Evolutionary conservation across 2,113 vertebrate species (phyloP), one percentile per base, ranked within the genome.

Genomic region (Callipepla californica): DNA sequence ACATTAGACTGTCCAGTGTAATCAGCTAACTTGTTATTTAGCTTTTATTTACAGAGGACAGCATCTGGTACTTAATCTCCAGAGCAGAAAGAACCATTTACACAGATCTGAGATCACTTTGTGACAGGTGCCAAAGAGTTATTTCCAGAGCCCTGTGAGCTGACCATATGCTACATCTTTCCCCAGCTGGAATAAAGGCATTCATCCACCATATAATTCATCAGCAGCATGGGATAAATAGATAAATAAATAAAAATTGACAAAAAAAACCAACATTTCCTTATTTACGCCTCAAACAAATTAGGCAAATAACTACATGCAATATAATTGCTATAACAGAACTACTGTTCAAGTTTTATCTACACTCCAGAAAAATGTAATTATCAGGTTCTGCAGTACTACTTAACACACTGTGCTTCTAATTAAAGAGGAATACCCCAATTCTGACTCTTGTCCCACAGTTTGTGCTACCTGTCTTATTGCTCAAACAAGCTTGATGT

Each of bases 91-190:
- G 76, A 89, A 87, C 72, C 96, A 97, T 97, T 97, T 95, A 91
- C 87, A 81, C 87, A 94, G 95, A 95, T 95, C 90, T 87, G 90
- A 97, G 93, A 96, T 96, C 51, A 59, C 96, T 96, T 96, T 96
- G 91, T 95, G 96, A 94, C 93, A 96, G 84, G 55, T 96, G 95
- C 89, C 81, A 92, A 92, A 84, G 80, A 96, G 78, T 75, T 42
- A 93, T 94, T 97, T 97, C 96, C 92, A 97, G 93, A 91, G 94
- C 69, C 87, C 84, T 86, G 21, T 81, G 88, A 96, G 80, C 63
- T 96, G 94, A 96, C 95, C 96, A 97, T 97, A 97, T 97, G 97
- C 48, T 97, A 53, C 80, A 85, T 95, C 82, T 93, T 80, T 88
- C 81, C 68, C 94, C 91, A 89, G 91, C 8, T 89, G 78, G 81